Evolutionary conservation across 2,888 invertebrate genomes (phyloP), one percentile per base, ranked within the genome.

Genomic region (Drosophila setosimentum): DNA sequence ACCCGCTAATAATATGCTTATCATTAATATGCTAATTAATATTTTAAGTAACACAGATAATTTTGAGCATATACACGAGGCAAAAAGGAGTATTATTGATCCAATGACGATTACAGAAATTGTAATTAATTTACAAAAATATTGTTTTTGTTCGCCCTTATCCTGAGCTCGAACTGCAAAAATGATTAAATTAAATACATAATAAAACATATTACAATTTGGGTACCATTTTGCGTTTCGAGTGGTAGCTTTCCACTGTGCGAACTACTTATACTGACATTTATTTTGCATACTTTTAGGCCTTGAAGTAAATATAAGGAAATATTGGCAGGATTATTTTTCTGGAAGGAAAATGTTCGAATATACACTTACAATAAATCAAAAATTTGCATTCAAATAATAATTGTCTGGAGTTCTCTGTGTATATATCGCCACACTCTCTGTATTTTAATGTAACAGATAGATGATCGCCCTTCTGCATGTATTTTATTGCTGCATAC

Each of bases 401-500:
- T 0, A 16, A 2, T 16, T 16, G 16, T 7, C 2, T 40, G 10
- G 2, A 11, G 42, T 3, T 21, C 3, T 21, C 13, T 21, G 1
- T 21, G 6, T 6, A 2, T 3, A 13, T 42, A 21, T 21, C 13
- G 11, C 21, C 13, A 42, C 13, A 13, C 13, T 21, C 11, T 13
- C 1, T 42, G 42, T 6, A 21, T 13, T 13, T 13, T 1, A 6
- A 21, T 0, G 1, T 21, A 13, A 13, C 0, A 6, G 3, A 13
- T 42, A 21, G 13, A 13, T 3, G 6, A 21, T 6, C 42, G 6
- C 11, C 6, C 13, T 21, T 6, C 3, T 6, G 21, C 42, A 21
- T 42, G 2, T 11, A 2, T 6, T 42, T 24, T 3, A 21, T 10
- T 30, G 2, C 13, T 13, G 53, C 66, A 61, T 57, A 68, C 35